A percentile compares a stretch with the other conserved stretches of the same genome.
These are phyloP conservation scores for Rhorus exstirpatorius DNA, from an alignment of 2,888 invertebrate genomes.

Conservation along the genomic window DNA sequence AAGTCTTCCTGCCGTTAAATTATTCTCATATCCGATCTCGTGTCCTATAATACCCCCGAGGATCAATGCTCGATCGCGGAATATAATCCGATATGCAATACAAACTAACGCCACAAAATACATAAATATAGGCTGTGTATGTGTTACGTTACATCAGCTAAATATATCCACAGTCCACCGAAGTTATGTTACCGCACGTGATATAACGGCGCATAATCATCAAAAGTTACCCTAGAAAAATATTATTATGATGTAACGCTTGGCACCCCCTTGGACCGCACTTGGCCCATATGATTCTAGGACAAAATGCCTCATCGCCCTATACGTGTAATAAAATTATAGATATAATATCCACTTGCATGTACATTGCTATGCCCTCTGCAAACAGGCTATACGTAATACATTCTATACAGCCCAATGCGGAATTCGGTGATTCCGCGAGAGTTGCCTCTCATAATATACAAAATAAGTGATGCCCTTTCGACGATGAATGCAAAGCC, in stretches of 20 bases:
- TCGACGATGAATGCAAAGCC: constrained; percentile 72
- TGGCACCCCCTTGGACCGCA: constrained; percentile 64
- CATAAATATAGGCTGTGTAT: neutral
- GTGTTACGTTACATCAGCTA: neutral
- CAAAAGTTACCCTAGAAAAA: constrained; percentile 52
- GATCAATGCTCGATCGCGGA: constrained; percentile 7
- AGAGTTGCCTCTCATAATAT: constrained; percentile 46
- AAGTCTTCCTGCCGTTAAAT: constrained; percentile 32
- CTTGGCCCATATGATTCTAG: constrained; percentile 68
- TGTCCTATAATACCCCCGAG: constrained; percentile 8
- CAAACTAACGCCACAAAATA: neutral
- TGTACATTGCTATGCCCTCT: constrained; percentile 12
- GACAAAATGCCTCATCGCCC: neutral
- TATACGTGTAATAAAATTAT: constrained; percentile 16
- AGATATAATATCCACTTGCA: constrained; percentile 18
- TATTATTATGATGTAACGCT: constrained; percentile 60
- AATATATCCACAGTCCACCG: neutral
- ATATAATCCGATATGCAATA: neutral
- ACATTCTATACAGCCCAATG: constrained; percentile 48
- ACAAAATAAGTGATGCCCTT: constrained; percentile 69
- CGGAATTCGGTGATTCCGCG: constrained; percentile 67
- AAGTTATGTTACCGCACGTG: neutral
- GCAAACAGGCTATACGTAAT: constrained; percentile 21
- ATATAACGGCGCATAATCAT: constrained; percentile 45
- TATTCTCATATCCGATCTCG: constrained; percentile 26